These are phyloP conservation scores for Bombus difficillimus DNA, from an alignment of 1,140 invertebrate species.

Conservation along the genomic window DNA sequence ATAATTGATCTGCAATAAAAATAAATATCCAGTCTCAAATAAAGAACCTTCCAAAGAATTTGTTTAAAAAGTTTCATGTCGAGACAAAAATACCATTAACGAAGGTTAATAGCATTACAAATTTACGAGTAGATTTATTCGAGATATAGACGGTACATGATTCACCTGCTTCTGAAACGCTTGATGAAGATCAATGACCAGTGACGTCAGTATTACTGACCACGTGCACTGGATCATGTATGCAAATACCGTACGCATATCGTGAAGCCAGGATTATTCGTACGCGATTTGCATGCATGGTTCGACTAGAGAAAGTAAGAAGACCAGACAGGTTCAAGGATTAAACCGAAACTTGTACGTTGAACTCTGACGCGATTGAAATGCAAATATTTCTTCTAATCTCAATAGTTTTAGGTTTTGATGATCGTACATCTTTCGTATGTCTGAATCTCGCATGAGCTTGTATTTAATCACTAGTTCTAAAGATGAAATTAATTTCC, in stretches of 20 bases:
- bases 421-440: background rate
- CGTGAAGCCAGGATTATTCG: conserved; percentile 19
- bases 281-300: background rate
- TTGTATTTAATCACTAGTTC: too few relatives aligned
- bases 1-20: too few relatives aligned
- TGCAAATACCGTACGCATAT: conserved; percentile 34
- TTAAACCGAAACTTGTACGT: background rate
- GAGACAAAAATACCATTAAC: background rate
- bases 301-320: background rate
- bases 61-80: background rate
- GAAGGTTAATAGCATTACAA: background rate
- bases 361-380: background rate
- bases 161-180: conserved; percentile 23
- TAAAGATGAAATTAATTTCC: too few relatives aligned
- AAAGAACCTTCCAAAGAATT: too few relatives aligned
- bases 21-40: too few relatives aligned
- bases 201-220: conserved; percentile 51
- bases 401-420: background rate
- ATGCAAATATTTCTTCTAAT: background rate
- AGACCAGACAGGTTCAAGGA: conserved; percentile 12
- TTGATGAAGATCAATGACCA: conserved; percentile 58
- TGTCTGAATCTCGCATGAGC: too few relatives aligned
- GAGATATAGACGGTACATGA: conserved; percentile 19
- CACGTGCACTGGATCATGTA: conserved; percentile 35
- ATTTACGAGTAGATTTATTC: background rate